Base-by-base conservation (phyloP, 2,797 vertebrate genomes). In the Danio aesculapii region DNA sequence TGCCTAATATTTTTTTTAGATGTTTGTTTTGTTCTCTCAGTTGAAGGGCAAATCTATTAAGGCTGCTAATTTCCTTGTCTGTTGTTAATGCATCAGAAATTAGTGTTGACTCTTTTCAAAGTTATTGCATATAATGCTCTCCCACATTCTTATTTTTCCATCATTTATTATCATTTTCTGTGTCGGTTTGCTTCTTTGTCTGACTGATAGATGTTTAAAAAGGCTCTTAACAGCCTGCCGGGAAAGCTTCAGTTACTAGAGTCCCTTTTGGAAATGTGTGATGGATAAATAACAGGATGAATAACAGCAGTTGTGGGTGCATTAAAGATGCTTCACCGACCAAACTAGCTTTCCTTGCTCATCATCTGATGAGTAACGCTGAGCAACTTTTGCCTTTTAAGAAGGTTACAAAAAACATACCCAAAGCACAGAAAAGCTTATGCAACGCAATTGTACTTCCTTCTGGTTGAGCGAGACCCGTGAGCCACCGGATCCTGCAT, bases 281-380 rank as follows among this genome's bases (percentile, higher is more conserved):
- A 70, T 55, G 6, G 21, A 46, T 14, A 67, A 67, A 66, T 12
- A 66, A 21, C 9, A 8, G 39, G 50, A 62, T 50, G 67, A 50
- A 16, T 61, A 50, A 59, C 57, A 79, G 7, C 66, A n/a, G 49
- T 46, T 46, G 69, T 30, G 49, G 50, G 49, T 55, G 41, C 50
- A 13, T 72, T 12, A 16, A 72, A 17, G 47, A 68, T 30, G 30
- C 11, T 44, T 66, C 30, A 74, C 47, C 9, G 64, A 71, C 21
- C 8, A 72, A 52, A 53, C 58, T 57, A 30, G 12, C n/a, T 19
- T 70, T 17, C 55, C 6, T 50, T 46, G 71, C 1, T 8, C n/a
- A 74, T 64, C 63, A 57, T 68, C 10, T 79, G 46, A 83, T 64
- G 57, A 69, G 71, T 53, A 79, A 68, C 19, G 12, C 14, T 52